Evolutionary conservation across 1,140 invertebrate genomes (phyloP), one percentile per base, ranked within the genome.

Genomic region (Teleogryllus occipitalis): DNA sequence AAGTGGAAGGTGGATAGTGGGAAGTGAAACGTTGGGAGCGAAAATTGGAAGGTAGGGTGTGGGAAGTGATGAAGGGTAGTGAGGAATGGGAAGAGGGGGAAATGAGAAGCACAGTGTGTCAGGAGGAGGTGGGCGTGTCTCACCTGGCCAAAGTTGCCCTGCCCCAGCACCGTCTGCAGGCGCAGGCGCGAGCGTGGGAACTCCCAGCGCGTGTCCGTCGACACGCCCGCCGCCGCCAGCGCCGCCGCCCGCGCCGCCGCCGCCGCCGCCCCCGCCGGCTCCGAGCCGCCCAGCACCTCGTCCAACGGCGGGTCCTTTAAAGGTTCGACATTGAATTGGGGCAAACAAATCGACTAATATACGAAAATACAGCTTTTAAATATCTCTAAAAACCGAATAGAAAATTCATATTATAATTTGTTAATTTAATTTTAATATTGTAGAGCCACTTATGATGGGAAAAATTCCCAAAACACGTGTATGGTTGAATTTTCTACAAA

Each of bases 91-190:
- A 39, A 39, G 27, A 2, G 27, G 27, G 27, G 27, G 27, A 39
- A 39, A 5, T 39, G 27, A 39, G 27, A 39, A 2, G 1, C 27
- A 39, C 27, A 39, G 27, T 2, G 27, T 39, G 27, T 1, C 1
- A 39, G 27, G 1, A 39, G 27, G 27, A 39, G 27, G 5, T 39
- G 27, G 1, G 27, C 5, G 27, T 39, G 21, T 18, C 83, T 87
- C 85, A 93, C 93, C 88, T 93, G 92, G 47, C 94, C 94, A 85
- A 96, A 96, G 85, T 95, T 95, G 49, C 94, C 94, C 86, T 94
- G 91, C 8, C 94, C 94, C 10, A 96, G 86, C 48, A 95, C 87
- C 54, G 93, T 94, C 83, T 95, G 93, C 48, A 95, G 86, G 72
- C 92, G 88, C n/a, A 96, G 87, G 84, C 93, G 93, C 82, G 91